A percentile compares a stretch with the other conserved stretches of the same genome.
phyloP scores from a whole-genome alignment of 30 jellyfish, hydroid and myxozoan genomes.

The Aurelia coerulea region DNA sequence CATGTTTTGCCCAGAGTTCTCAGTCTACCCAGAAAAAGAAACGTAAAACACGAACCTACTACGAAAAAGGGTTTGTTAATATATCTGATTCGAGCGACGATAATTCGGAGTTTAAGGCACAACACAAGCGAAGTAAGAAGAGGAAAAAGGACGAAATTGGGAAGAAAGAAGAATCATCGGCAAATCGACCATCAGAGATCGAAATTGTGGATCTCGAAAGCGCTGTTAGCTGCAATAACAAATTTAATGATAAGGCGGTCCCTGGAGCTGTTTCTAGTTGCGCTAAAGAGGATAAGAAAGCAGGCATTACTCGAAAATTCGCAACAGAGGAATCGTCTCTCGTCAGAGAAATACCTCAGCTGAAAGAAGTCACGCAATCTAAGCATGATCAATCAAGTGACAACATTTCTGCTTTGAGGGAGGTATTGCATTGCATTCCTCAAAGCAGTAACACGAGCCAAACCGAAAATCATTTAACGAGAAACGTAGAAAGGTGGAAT shows the following conservation, averaged over 20 bases:
- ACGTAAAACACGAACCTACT: constrained; percentile 36
- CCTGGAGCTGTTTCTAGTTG: not conserved
- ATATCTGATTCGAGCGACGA: constrained; percentile 40
- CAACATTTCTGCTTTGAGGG: too few relatives aligned
- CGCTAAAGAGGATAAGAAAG: not conserved
- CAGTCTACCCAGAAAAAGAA: constrained; percentile 16
- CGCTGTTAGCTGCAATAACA: not conserved
- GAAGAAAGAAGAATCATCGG: constrained; percentile 2
- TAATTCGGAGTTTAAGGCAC: constrained; percentile 36
- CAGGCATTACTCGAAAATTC: not conserved
- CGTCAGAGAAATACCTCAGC: too few relatives aligned
- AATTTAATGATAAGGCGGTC: too few relatives aligned
- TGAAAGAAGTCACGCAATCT: too few relatives aligned
- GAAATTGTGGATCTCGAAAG: constrained; percentile 3
- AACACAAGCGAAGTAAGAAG: constrained; percentile 23
- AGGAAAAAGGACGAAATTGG: not conserved
- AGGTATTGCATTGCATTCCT: too few relatives aligned
- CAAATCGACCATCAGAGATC: not conserved
- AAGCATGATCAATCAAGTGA: too few relatives aligned
- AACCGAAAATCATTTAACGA: too few relatives aligned
- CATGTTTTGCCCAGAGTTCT: constrained; percentile 35
- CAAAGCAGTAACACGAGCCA: too few relatives aligned
- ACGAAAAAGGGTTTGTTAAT: constrained; percentile 33
- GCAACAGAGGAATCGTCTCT: not conserved
- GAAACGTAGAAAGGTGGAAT: too few relatives aligned